These are phyloP conservation scores for Pseudanteris insignis DNA, from an alignment of 2,888 invertebrate genomes.

Conservation along the genomic window DNA sequence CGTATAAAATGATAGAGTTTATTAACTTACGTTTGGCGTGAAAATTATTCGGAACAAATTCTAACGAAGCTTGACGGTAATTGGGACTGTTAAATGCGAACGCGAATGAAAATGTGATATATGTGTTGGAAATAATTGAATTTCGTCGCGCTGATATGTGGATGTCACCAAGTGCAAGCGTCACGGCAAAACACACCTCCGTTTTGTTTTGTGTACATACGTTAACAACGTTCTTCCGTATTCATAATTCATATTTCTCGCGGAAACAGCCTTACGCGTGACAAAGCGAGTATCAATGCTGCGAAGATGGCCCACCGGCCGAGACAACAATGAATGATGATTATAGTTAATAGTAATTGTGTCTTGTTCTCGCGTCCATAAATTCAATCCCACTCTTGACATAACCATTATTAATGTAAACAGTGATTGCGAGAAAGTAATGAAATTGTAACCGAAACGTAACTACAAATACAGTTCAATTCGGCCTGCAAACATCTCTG, in stretches of 20 bases:
- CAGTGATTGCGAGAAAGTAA: conserved; percentile 29
- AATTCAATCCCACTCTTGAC: conserved; percentile 29
- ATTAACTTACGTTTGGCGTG: conserved; percentile 20
- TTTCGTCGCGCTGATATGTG: conserved; percentile 4
- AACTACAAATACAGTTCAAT: conserved; percentile 16
- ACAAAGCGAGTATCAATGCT: conserved; percentile 24
- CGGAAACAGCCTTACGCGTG: conserved; percentile 8
- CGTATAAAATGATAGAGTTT: too few relatives aligned
- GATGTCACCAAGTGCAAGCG: conserved; percentile 6
- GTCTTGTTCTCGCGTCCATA: conserved; percentile 35
- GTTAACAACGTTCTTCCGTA: background rate
- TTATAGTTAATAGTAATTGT: conserved; percentile 34
- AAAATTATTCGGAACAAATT: conserved; percentile 12
- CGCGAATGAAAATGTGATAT: conserved; percentile 20
- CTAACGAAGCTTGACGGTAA: conserved; percentile 9
- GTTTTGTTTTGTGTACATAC: background rate
- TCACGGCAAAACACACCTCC: background rate
- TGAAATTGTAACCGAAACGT: conserved; percentile 23
- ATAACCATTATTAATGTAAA: conserved; percentile 39
- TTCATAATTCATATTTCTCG: background rate
- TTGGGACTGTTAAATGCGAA: conserved; percentile 14
- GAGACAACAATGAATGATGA: conserved; percentile 32
- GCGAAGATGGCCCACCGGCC: conserved; percentile 15
- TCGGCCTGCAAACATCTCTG: background rate
- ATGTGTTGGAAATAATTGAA: conserved; percentile 14